Percentiles rank a stretch among this genome's conserved stretches.
Conservation (phyloP, 2,113 vertebrate species). For the Eclectus roratus region DNA sequence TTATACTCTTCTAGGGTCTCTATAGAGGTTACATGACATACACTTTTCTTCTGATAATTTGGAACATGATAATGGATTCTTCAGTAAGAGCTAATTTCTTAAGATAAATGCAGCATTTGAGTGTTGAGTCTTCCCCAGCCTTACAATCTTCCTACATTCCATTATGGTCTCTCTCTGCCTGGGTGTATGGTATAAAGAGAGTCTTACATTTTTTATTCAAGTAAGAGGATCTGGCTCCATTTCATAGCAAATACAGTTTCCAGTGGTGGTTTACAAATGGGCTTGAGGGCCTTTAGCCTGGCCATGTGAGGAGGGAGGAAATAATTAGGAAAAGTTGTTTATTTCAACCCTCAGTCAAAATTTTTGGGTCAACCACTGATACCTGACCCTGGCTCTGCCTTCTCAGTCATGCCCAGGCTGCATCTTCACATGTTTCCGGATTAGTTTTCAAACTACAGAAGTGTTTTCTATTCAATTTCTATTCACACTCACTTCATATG, state of each 20-base stretch:
- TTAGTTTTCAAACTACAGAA: background rate
- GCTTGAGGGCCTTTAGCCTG: background rate
- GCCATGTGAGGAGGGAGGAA: background rate
- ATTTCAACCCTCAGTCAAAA: background rate
- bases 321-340: background rate
- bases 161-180: background rate
- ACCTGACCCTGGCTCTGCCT: background rate
- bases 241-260: background rate
- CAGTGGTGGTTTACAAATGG: background rate
- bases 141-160: background rate
- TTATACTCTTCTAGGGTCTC: background rate
- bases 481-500: fast-evolving
- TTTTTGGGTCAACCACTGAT: background rate
- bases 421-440: background rate
- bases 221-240: background rate
- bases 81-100: background rate
- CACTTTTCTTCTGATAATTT: background rate
- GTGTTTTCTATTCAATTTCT: background rate
- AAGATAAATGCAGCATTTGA: background rate
- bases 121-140: background rate
- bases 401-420: background rate
- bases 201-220: background rate
- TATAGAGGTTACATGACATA: background rate
- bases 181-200: background rate
- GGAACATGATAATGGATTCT: background rate